Base-by-base conservation (phyloP, 2,888 invertebrate species). In the Loripinus fragilis region DNA sequence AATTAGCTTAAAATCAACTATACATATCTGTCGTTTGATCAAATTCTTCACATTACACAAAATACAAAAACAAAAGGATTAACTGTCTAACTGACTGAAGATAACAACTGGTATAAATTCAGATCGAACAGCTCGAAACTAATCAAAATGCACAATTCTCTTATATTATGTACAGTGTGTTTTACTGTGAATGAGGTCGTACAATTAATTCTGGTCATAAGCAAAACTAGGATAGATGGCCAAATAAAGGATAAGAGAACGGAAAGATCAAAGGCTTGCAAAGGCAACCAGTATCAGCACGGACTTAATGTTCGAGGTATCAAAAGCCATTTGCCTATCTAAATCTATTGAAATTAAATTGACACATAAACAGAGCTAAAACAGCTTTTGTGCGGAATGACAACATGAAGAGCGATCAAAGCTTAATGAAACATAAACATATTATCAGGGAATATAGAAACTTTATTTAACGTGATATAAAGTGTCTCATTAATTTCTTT, bases 401-500 rank as follows among this genome's bases (percentile, higher is more conserved):
- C 52, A 52, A 15, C 52, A 52, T 52, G 7, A 52, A 52, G 52
- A 25, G 52, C 52, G 52, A 52, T 52, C 52, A 52, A 52, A 52
- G 52, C 25, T 8, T 2, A 52, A 52, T 52, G 52, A 52, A 52
- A 52, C 52, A 52, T 25, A 52, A 52, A 52, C 52, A 52, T 52
- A 52, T 52, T 25, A 52, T 52, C 52, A 52, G 15, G 52, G 52
- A 3, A 52, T 52, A 52, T 23, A 25, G 52, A 52, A 52, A 23
- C 52, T 25, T 23, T 52, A 52, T 52, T 25, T 52, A 52, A 52
- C 52, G 52, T 52, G 52, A 52, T 23, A 52, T 52, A 25, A 52
- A 52, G 52, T 52, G 25, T 17, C 52, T 52, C 52, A 52, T 52
- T 52, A 52, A 52, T 52, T 52, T 52, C 52, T 52, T 52, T 52